Percentiles rank a stretch among this genome's conserved stretches.
Evolutionary conservation across 2,113 vertebrate genomes (phyloP).

Genomic region (Nothoprocta perdicaria): DNA sequence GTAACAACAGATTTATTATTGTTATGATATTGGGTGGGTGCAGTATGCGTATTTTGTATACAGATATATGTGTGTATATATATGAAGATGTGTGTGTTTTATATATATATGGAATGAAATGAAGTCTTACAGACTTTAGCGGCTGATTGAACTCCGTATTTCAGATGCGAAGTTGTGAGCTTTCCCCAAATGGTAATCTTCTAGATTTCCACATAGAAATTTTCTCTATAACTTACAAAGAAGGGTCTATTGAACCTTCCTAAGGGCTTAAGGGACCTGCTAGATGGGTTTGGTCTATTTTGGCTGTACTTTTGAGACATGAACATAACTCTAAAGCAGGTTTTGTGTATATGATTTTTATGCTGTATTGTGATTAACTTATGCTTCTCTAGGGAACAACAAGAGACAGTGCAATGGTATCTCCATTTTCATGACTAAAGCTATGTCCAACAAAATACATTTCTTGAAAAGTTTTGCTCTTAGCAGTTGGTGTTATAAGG

Average conservation of each 20-base stretch:
- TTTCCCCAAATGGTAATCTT: neutral
- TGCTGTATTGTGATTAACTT: neutral
- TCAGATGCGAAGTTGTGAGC: neutral
- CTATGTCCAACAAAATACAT: neutral
- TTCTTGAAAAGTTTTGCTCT: neutral
- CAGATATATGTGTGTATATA: too few species aligned
- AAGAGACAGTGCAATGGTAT: neutral
- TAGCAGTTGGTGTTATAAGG: neutral
- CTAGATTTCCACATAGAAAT: neutral
- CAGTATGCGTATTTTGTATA: neutral
- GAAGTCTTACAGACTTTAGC: neutral
- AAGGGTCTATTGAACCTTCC: neutral
- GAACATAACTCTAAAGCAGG: neutral
- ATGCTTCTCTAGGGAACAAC: neutral
- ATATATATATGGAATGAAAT: neutral
- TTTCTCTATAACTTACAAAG: neutral
- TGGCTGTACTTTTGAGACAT: neutral
- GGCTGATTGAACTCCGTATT: neutral
- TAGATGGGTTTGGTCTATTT: neutral
- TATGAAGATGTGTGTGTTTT: too few species aligned
- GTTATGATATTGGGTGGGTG: neutral
- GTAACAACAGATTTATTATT: neutral
- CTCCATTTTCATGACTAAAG: neutral
- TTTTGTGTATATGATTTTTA: neutral
- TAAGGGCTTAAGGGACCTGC: neutral